Evolutionary conservation across 2,113 vertebrate genomes (phyloP).

Genomic region (Nymphicus hollandicus): DNA sequence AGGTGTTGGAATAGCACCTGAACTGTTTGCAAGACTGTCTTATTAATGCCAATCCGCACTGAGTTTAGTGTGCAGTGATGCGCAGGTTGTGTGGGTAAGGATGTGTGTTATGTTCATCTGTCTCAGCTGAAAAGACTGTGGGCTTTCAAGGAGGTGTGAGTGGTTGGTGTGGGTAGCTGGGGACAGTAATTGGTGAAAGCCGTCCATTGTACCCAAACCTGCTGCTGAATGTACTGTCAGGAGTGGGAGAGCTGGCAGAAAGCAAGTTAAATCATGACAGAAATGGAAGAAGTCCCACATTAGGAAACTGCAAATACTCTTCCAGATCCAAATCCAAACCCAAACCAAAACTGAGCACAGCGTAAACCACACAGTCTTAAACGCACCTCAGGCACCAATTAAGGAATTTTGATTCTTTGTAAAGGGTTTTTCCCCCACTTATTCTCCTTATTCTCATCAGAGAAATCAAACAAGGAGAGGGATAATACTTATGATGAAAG

Average conservation of each 20-base stretch:
- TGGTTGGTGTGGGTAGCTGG: neutral
- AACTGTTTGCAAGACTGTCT: neutral
- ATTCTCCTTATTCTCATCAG: neutral
- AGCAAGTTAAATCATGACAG: neutral
- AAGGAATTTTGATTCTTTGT: neutral
- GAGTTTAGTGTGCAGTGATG: neutral
- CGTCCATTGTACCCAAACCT: fast-evolving
- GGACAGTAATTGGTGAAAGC: neutral
- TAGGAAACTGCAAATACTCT: neutral
- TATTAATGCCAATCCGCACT: neutral
- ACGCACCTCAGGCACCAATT: fast-evolving
- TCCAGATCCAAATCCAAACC: neutral
- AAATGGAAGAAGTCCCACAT: neutral
- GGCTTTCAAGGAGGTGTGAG: fast-evolving
- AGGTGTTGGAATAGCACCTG: neutral
- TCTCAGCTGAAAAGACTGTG: neutral
- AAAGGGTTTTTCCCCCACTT: neutral
- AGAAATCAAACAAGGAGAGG: neutral
- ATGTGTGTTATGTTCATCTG: neutral
- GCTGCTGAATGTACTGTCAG: neutral
- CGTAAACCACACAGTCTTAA: neutral
- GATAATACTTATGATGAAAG: neutral
- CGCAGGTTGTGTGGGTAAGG: neutral
- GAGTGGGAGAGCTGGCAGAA: neutral
- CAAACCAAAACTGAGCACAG: neutral